Conservation (phyloP, 2,113 vertebrate species). For the Indicator maculatus region DNA sequence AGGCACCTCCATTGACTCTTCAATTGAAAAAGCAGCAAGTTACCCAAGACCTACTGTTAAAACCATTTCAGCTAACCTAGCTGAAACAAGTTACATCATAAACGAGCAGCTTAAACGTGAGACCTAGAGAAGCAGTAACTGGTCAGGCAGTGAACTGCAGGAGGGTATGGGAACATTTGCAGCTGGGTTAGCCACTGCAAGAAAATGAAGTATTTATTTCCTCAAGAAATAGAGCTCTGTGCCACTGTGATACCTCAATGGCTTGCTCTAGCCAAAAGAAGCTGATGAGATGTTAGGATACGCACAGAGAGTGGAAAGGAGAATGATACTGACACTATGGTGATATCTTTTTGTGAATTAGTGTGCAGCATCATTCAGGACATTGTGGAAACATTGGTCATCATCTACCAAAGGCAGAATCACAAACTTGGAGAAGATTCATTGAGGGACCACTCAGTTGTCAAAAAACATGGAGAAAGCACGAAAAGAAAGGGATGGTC, state of each 20-base stretch:
- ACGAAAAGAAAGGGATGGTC: neutral
- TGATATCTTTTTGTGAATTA: neutral
- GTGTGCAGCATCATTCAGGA: neutral
- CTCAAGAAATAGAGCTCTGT: neutral
- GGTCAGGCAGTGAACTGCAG: neutral
- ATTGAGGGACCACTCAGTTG: neutral
- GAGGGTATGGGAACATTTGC: neutral
- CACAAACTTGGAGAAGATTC: neutral
- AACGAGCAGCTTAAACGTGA: neutral
- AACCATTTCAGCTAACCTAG: neutral
- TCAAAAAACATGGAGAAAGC: neutral
- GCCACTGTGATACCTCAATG: neutral
- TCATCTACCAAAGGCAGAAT: neutral
- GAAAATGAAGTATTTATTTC: neutral
- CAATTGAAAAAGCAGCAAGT: neutral
- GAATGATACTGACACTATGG: neutral
- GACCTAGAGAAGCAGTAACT: neutral
- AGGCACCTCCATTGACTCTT: neutral
- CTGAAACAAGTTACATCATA: neutral
- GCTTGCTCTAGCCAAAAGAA: neutral
- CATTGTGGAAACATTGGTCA: fast-evolving
- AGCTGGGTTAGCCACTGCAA: neutral
- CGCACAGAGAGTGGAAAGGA: neutral
- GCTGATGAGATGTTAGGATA: neutral
- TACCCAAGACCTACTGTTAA: neutral